Evolutionary conservation across 2,888 invertebrate species (phyloP).

Genomic region (Hesperia comma): DNA sequence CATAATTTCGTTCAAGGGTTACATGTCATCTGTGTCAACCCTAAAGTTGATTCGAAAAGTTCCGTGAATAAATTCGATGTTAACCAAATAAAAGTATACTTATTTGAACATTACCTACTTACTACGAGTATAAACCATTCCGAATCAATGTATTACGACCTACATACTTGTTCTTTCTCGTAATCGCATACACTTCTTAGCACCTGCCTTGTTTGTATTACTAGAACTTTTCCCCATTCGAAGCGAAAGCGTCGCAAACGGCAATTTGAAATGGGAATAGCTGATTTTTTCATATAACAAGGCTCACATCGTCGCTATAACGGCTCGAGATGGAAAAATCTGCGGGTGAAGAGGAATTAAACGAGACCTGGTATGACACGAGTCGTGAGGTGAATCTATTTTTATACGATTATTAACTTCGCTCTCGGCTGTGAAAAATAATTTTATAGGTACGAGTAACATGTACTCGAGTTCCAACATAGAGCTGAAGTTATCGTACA

Average conservation of each 20-base stretch:
- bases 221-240: conserved; percentile 53
- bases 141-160: conserved; percentile 1
- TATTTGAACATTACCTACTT: neutral
- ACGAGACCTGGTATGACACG: conserved; percentile 41
- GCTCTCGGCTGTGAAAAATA: conserved; percentile 24
- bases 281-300: conserved; percentile 65
- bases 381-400: conserved; percentile 26
- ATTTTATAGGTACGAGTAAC: conserved; percentile 22
- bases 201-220: conserved; percentile 49
- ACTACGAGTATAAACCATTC: conserved; percentile 4
- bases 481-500: conserved; percentile 1
- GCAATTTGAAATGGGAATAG: conserved; percentile 62
- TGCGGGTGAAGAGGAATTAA: conserved; percentile 59
- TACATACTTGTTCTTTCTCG: conserved; percentile 7
- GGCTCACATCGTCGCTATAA: conserved; percentile 53
- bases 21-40: too few relatives aligned
- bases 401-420: conserved; percentile 33
- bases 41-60: too few relatives aligned
- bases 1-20: too few relatives aligned
- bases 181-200: conserved; percentile 34
- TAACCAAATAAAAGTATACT: too few relatives aligned
- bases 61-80: too few relatives aligned
- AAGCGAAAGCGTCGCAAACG: conserved; percentile 52
- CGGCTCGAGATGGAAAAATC: conserved; percentile 53
- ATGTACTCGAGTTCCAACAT: conserved; percentile 9